These are phyloP conservation scores for Sarcophaga variegata DNA, from an alignment of 2,888 invertebrate genomes.

Conservation along the genomic window DNA sequence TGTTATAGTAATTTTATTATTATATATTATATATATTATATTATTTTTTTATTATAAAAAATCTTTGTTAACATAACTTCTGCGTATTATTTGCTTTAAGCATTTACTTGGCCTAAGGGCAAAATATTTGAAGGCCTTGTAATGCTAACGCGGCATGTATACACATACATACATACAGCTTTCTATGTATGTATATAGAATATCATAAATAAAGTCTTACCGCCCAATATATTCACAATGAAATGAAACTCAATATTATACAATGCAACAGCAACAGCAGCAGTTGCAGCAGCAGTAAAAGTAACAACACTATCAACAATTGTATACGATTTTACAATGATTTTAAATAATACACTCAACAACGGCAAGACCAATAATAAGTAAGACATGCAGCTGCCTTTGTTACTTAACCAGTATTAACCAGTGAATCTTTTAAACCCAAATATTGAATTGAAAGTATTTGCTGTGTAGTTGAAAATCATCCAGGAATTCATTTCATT, in stretches of 20 bases:
- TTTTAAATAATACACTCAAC: slow-evolving; percentile 38
- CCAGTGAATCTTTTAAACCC: background rate
- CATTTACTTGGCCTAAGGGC: background rate
- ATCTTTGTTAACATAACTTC: no score
- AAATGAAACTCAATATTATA: slow-evolving; percentile 2
- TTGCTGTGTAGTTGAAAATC: no score
- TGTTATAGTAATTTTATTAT: no score
- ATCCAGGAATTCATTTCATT: background rate
- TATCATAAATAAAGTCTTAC: slow-evolving; percentile 44
- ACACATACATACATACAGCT: background rate
- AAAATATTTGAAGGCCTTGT: background rate
- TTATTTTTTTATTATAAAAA: no score
- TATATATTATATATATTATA: no score
- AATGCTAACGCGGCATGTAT: background rate
- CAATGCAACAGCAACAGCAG: background rate
- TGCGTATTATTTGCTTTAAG: no score
- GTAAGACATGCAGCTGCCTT: background rate
- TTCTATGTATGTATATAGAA: background rate
- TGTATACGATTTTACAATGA: slow-evolving; percentile 38
- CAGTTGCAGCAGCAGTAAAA: background rate
- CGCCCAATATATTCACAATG: slow-evolving; percentile 31
- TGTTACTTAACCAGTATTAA: background rate
- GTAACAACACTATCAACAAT: slow-evolving; percentile 3
- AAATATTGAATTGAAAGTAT: no score
- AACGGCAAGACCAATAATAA: background rate